Evolutionary conservation across 2,888 invertebrate genomes (phyloP), one percentile per base, ranked within the genome.

Genomic region (Ectropis crepuscularia): DNA sequence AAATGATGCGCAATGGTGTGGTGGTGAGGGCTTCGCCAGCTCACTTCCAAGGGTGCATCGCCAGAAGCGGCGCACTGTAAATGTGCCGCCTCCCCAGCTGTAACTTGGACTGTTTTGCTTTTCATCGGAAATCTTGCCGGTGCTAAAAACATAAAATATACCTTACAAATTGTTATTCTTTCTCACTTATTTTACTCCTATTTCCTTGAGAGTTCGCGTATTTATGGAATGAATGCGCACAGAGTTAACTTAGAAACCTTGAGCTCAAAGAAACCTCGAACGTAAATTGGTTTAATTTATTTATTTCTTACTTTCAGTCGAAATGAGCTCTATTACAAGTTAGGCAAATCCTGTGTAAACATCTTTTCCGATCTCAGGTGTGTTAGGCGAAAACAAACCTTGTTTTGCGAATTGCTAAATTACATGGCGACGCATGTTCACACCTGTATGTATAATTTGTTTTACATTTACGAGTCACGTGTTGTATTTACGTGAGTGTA

Each of bases 11-110:
- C 95, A 63, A 96, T 92, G 6, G 92, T 92, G 73, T 93, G 93
- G 78, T 95, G 95, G 79, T 96, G 96, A 12, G 96, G 96, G 63
- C 95, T 96, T 75, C 96, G 95, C 98, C 97, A 98, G 82, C 95
- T 95, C 71, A 98, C 96, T 83, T 96, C 96, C 74, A 98, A 94
- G 0, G 97, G 97, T 64, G 96, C 95, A 85, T 98, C 98, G n/a
- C 98, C 97, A 64, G 96, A 95, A 0, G 97, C 97, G 46, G 97
- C 96, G 86, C 98, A 98, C 77, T 97, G 97, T 57, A 98, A 94
- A 78, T 96, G 95, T 1, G 97, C 97, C 65, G 96, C 95, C 74
- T 96, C 96, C 0, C 96, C 96, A 57, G 96, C 96, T 38, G 96
- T 96, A 63, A 97, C 96, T 73, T 96, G 96, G 71, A 96, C 95